Percentiles rank a stretch among this genome's conserved stretches.
Conservation (phyloP, 2,797 vertebrate species). For the Oreochromis grahami region DNA sequence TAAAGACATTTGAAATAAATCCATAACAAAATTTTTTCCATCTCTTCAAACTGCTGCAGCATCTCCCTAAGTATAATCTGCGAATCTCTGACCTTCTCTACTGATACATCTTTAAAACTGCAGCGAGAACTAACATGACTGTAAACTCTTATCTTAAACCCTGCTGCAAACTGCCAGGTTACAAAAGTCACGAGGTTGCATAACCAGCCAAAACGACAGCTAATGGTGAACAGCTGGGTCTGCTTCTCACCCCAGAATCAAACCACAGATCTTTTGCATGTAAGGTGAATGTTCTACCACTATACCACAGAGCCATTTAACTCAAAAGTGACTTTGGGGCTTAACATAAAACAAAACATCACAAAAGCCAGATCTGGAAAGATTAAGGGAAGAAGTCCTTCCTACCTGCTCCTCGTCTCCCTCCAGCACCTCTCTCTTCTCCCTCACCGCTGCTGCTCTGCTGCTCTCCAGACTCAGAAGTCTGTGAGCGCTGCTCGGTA, state of each 20-base stretch:
- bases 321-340: not conserved
- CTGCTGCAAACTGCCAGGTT: not conserved
- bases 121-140: not conserved
- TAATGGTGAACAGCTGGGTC: not conserved
- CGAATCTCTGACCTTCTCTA: not conserved
- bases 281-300: not conserved
- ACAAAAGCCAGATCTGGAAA: not conserved
- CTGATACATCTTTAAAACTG: not conserved
- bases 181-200: not conserved
- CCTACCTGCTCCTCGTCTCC: slow-evolving; percentile 58
- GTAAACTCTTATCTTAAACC: not conserved
- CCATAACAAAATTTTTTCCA: not conserved
- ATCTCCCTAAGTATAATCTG: not conserved
- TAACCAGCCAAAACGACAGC: not conserved
- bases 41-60: not conserved
- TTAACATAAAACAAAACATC: not conserved
- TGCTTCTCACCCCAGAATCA: not conserved
- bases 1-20: not conserved
- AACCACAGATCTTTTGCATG: not conserved
- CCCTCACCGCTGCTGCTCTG: slow-evolving; percentile 65
- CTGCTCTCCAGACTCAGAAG: slow-evolving; percentile 73
- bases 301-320: not conserved
- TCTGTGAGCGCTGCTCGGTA: slow-evolving; percentile 68
- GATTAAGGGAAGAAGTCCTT: not conserved
- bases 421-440: slow-evolving; percentile 46